These are phyloP conservation scores for Scatophagus argus DNA, from an alignment of 2,113 vertebrate species.

Conservation along the genomic window DNA sequence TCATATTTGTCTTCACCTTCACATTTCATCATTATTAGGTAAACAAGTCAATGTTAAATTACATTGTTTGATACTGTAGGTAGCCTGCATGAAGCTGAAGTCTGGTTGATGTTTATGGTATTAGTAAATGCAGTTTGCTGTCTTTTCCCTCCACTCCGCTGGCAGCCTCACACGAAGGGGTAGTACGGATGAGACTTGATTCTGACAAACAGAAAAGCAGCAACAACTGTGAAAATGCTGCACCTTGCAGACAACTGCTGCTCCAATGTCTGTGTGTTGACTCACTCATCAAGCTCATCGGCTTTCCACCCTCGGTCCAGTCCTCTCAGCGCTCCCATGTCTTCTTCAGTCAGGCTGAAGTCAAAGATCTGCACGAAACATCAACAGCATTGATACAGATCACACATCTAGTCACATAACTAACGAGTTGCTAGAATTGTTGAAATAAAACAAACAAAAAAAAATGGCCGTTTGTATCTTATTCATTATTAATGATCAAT, in stretches of 20 bases:
- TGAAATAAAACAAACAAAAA: no score
- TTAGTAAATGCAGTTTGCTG: background rate
- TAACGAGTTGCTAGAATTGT: no score
- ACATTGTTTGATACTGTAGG: background rate
- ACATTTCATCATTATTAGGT: background rate
- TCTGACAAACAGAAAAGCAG: conserved; percentile 55
- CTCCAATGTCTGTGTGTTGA: background rate
- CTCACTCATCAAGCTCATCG: conserved; percentile 67
- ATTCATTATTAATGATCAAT: no score
- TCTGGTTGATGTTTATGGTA: background rate
- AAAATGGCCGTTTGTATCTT: no score
- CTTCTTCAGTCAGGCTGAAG: conserved; percentile 79
- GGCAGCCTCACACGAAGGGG: conserved; percentile 73
- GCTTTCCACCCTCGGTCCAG: conserved; percentile 80
- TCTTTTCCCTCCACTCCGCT: background rate
- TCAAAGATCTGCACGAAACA: conserved; percentile 81
- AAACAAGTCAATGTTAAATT: background rate
- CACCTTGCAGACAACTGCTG: rapidly evolving
- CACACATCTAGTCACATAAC: no score
- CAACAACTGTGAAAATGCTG: background rate
- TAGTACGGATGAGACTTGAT: conserved; percentile 82
- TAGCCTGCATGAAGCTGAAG: no score
- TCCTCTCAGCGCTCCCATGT: conserved; percentile 71
- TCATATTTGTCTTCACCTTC: background rate
- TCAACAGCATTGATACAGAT: background rate